These are phyloP conservation scores for Serrognathus titanus DNA, from an alignment of 2,888 invertebrate species.

Conservation along the genomic window DNA sequence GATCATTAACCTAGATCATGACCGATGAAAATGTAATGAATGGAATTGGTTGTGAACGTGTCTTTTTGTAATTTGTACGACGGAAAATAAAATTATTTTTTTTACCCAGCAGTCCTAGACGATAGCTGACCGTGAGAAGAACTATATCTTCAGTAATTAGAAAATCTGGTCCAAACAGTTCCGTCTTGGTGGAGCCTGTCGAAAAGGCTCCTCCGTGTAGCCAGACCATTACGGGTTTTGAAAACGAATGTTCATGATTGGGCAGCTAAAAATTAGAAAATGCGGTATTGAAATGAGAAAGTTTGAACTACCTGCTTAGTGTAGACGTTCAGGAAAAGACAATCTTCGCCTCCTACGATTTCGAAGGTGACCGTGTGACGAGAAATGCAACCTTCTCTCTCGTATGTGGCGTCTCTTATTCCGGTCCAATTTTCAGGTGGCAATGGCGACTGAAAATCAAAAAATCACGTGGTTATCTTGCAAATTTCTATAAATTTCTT, in stretches of 20 bases:
- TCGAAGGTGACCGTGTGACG: conserved; percentile 40
- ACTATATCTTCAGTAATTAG: conserved; percentile 44
- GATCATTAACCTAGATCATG: too few species aligned
- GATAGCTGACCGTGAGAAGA: conserved; percentile 43
- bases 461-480: too few species aligned
- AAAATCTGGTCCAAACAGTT: conserved; percentile 42
- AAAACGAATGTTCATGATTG: neutral
- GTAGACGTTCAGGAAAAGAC: conserved; percentile 37
- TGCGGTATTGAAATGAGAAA: neutral
- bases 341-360: conserved; percentile 53
- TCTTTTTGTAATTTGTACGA: neutral
- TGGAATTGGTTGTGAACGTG: neutral
- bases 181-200: conserved; percentile 39
- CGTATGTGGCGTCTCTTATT: conserved; percentile 40
- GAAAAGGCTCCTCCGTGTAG: conserved; percentile 48
- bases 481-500: too few species aligned
- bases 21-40: too few species aligned
- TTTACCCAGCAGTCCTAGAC: conserved; percentile 24
- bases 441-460: conserved; percentile 37
- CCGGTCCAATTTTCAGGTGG: conserved; percentile 43
- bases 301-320: conserved; percentile 37
- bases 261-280: conserved; percentile 1
- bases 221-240: conserved; percentile 47
- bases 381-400: conserved; percentile 40
- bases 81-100: neutral